Base-by-base conservation (phyloP, 2,113 vertebrate genomes). In the Dasyornis broadbenti region DNA sequence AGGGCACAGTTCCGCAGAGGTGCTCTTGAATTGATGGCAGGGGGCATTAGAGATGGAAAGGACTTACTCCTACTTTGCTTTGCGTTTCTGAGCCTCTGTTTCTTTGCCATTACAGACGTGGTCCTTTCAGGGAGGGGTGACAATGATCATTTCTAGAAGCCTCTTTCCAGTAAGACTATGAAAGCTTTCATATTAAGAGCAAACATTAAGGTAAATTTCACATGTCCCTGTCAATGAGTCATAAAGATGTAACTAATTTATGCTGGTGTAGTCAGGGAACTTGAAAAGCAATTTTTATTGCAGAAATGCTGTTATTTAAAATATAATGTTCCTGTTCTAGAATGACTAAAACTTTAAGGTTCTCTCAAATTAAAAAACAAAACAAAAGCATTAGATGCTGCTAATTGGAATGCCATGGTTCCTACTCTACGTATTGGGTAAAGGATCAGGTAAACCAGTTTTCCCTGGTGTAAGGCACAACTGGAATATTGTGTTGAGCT, bases 161-260 rank as follows among this genome's bases (percentile, higher is more conserved):
- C 8, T 95, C 42, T 89, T 93, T 35, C n/a, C 47, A 65, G 33
- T 68, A 86, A 65, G 50, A 61, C 53, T 82, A 61, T 86, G 88
- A 70, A 54, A 95, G 50, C 22, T 71, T 81, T 63, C 24, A 68
- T 61, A 82, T 75, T 91, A 89, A 63, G 24, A 68, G 14, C n/a
- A 76, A 53, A 92, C 28, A 42, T 77, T 71, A 78, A 86, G 42
- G 60, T 61, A 75, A 52, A 54, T 61, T 96, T 76, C 15, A 31
- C 5, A n/a, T 88, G 30, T 75, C 33, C 50, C 84, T 70, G 85
- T 88, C 66, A 96, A 82, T 71, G 71, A 95, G 33, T 88, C 73
- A 47, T 59, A 76, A 89, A 88, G 66, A 82, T 88, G 60, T 40
- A 86, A 94, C 53, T 92, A 73, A 73, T 86, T 95, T 95, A 52